Base-by-base conservation (phyloP, 2,113 vertebrate genomes). In the Sisor rabdophorus region DNA sequence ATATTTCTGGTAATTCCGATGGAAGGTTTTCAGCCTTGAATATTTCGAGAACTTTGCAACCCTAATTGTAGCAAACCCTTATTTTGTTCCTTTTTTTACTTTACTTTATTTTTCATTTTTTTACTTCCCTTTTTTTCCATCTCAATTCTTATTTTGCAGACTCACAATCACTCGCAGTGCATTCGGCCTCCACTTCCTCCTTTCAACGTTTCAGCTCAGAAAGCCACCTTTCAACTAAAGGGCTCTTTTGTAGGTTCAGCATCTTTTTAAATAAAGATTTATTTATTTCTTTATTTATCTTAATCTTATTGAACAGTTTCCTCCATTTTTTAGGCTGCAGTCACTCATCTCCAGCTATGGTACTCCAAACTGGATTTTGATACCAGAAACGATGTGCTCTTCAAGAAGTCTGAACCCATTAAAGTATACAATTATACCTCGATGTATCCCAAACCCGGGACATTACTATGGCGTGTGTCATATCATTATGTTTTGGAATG, bases 161-260 rank as follows among this genome's bases (percentile, higher is more conserved):
- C 89, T 80, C 92, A 92, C n/a, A 71, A 88, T 83, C 93, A 95
- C 78, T 99, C 97, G 1, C 64, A 76, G 3, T 98, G 97, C 80
- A 91, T 99, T 60, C 89, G 96, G 40, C 97, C 96, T 48, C 89
- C 89, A 4, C 90, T 98, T 0, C 91, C 82, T 53, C 81, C 85
- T 56, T 99, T 89, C 80, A 89, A 71, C 2, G 93, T 98, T 17
- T 88, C 79, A 0, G 83, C 88, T 50, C 96, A 99, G 81, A 92
- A 81, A 75, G 93, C 93, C 76, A 93, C 92, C 24, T 99, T 99
- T 86, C 68, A 87, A 79, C 91, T 98, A 59, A 88, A 90, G 82
- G 95, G 95, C 2, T 94, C 96, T n/a, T 96, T 98, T 87, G 97
- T 99, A 89, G 94, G 97, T 95, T 16, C 48, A 87, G 10, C 20